A percentile compares a stretch with the other conserved stretches of the same genome.
phyloP scores from a whole-genome alignment of 2,113 vertebrate genomes.

The Pluvialis apricaria region DNA sequence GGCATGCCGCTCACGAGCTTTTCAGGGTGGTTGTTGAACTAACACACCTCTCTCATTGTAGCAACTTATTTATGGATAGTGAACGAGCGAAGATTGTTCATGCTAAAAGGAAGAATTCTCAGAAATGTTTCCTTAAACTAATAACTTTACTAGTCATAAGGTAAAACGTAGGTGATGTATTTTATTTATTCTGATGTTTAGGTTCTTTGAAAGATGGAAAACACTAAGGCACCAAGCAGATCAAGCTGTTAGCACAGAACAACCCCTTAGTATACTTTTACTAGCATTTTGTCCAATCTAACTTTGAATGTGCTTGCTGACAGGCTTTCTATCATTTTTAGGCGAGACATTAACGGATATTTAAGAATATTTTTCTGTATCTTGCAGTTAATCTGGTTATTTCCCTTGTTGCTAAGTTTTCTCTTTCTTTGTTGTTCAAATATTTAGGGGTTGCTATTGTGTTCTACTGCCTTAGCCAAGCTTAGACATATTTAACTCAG shows the following conservation, averaged over 20 bases:
- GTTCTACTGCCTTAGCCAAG: not conserved
- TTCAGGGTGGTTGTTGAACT: not conserved
- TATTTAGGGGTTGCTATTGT: conserved; percentile 14
- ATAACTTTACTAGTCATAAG: not conserved
- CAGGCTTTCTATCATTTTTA: not conserved
- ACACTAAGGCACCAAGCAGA: not conserved
- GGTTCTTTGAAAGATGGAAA: not conserved
- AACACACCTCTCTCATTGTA: not conserved
- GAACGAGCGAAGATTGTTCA: not conserved
- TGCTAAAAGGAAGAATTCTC: not conserved
- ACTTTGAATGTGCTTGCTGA: not conserved
- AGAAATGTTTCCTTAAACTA: not conserved
- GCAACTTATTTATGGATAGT: not conserved
- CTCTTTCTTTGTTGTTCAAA: conserved; percentile 4
- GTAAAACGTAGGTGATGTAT: not conserved
- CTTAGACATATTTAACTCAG: not conserved
- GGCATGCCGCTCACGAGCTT: not conserved
- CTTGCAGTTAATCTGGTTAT: not conserved
- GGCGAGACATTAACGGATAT: not conserved
- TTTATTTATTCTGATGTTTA: not conserved
- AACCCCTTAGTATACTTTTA: not conserved
- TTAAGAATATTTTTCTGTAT: not conserved
- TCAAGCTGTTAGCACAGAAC: not conserved
- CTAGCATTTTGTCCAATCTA: not conserved
- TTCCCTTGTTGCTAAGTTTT: conserved; percentile 1